phyloP scores from a whole-genome alignment of 2,113 vertebrate species.

The Formicarius rufipectus region DNA sequence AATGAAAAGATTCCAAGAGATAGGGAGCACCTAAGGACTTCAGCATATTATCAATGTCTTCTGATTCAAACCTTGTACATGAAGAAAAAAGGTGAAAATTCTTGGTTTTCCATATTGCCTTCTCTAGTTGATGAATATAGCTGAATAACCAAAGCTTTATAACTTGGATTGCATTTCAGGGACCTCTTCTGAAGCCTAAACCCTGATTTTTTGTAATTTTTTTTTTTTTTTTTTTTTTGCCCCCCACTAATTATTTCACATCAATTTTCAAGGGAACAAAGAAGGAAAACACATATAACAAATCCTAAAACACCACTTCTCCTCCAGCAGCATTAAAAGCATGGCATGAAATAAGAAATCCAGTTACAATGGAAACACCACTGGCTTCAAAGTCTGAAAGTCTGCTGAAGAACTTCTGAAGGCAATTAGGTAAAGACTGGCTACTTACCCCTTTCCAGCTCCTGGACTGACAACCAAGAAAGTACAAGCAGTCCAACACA shows the following conservation, averaged over 20 bases:
- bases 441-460: slow-evolving; percentile 58
- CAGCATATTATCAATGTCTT: not conserved
- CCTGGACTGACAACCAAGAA: slow-evolving; percentile 65
- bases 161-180: not conserved
- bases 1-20: not conserved
- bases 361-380: not conserved
- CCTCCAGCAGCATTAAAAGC: not conserved
- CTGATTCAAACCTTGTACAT: not conserved
- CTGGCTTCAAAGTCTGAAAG: not conserved
- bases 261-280: not conserved
- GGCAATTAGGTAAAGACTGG: not conserved
- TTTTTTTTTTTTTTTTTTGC: not conserved
- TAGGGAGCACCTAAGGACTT: not conserved
- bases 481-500: slow-evolving; percentile 65
- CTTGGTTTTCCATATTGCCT: not conserved
- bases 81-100: not conserved
- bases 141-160: not conserved
- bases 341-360: not conserved
- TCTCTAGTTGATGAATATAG: not conserved
- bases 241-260: not conserved
- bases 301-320: not conserved
- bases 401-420: not conserved
- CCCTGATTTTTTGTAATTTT: too few relatives aligned
- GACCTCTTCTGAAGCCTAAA: not conserved
- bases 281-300: not conserved